Evolutionary conservation across 2,888 invertebrate genomes (phyloP).

Genomic region (Eumerus sabulonum): DNA sequence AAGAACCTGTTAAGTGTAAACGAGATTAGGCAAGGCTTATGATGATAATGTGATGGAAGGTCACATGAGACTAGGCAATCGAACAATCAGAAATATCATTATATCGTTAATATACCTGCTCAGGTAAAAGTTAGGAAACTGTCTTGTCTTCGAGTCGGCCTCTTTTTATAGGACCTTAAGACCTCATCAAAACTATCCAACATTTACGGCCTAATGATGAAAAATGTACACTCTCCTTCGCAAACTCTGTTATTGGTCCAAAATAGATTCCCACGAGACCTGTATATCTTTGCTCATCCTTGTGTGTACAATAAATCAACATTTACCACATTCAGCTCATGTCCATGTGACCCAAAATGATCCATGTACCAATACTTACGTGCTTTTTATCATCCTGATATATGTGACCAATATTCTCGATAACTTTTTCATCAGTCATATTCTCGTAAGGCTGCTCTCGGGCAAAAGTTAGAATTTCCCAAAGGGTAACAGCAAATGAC

Average conservation of each 20-base stretch:
- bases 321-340: slow-evolving; percentile 23
- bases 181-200: too few species aligned
- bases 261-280: slow-evolving; percentile 36
- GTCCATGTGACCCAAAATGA: slow-evolving; percentile 5
- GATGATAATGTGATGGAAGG: too few species aligned
- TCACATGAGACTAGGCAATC: too few species aligned
- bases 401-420: slow-evolving; percentile 89
- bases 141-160: too few species aligned
- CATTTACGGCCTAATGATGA: too few species aligned
- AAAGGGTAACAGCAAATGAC: slow-evolving; percentile 92
- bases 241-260: too few species aligned
- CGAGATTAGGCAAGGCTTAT: too few species aligned
- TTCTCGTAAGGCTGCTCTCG: slow-evolving; percentile 90
- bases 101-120: too few species aligned
- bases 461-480: slow-evolving; percentile 92
- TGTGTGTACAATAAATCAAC: slow-evolving; percentile 51
- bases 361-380: slow-evolving; percentile 79
- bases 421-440: slow-evolving; percentile 88
- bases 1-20: slow-evolving; percentile 78
- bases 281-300: slow-evolving; percentile 43
- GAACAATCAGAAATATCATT: too few species aligned
- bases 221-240: too few species aligned
- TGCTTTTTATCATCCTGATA: slow-evolving; percentile 87
- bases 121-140: too few species aligned
- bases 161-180: too few species aligned